These are phyloP conservation scores for Masticophis lateralis DNA, from an alignment of 2,797 vertebrate species.

Conservation along the genomic window DNA sequence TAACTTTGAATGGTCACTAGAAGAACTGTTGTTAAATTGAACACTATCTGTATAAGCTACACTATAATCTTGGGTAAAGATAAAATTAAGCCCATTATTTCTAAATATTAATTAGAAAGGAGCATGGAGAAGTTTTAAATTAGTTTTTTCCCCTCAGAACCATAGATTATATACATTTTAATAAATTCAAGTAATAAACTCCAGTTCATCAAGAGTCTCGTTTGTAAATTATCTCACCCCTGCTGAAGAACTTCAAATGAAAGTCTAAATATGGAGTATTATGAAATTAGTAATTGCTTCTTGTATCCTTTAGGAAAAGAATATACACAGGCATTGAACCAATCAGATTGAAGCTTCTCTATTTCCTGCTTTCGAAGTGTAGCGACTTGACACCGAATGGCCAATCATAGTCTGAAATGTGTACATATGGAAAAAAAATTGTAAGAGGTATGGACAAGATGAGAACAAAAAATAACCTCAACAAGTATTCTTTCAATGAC, in stretches of 20 bases:
- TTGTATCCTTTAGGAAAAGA: not conserved
- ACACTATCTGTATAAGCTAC: not conserved
- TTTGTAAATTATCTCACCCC: not conserved
- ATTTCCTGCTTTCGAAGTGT: not conserved
- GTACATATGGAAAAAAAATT: not conserved
- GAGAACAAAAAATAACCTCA: not conserved
- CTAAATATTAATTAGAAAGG: not conserved
- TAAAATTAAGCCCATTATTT: not conserved
- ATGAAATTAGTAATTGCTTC: not conserved
- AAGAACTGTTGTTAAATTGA: not conserved
- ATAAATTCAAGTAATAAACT: not conserved
- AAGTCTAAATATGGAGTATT: not conserved
- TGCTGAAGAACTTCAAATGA: not conserved
- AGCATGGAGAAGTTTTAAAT: not conserved
- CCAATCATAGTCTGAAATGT: not conserved
- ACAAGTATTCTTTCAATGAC: not conserved
- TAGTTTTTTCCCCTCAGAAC: not conserved
- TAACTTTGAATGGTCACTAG: not conserved
- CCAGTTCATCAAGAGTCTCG: not conserved
- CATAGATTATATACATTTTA: not conserved
- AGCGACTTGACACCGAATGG: not conserved
- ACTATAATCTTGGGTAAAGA: not conserved
- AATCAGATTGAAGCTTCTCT: not conserved
- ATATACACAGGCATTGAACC: not conserved
- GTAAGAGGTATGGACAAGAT: not conserved